These are phyloP conservation scores for Indri indri DNA, from an alignment of 2,113 vertebrate species.

Conservation along the genomic window DNA sequence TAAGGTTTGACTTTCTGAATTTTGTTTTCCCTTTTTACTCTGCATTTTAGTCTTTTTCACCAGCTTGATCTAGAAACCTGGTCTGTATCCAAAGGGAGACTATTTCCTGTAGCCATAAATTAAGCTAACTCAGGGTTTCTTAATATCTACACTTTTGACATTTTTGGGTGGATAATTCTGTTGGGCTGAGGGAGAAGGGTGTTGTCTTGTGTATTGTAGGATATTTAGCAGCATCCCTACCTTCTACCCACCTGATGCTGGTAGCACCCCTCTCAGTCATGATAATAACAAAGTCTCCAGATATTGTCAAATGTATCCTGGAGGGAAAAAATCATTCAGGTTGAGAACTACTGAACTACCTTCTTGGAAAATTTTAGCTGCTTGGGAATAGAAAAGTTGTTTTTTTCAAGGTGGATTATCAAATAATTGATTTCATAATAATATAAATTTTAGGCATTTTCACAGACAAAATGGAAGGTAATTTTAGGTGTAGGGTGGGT, in stretches of 20 bases:
- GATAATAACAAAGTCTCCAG: not conserved
- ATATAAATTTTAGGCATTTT: not conserved
- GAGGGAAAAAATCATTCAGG: not conserved
- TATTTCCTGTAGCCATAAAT: not conserved
- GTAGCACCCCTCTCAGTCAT: not conserved
- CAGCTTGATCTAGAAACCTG: not conserved
- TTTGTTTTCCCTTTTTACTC: not conserved
- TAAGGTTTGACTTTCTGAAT: not conserved
- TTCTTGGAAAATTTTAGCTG: not conserved
- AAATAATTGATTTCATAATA: not conserved
- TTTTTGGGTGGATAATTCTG: not conserved
- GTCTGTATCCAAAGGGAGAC: fast-evolving
- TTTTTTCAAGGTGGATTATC: not conserved
- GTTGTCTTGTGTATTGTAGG: not conserved
- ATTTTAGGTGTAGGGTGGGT: not conserved
- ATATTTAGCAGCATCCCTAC: not conserved
- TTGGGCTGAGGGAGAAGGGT: too few species aligned
- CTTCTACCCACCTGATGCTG: not conserved
- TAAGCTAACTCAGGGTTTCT: not conserved
- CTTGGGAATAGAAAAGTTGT: not conserved
- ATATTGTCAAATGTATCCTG: not conserved
- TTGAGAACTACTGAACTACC: not conserved
- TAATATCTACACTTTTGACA: not conserved
- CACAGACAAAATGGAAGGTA: not conserved
- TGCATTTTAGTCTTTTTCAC: not conserved